Base-by-base conservation (phyloP, 2,113 vertebrate species). In the Mormyrus iriodes region DNA sequence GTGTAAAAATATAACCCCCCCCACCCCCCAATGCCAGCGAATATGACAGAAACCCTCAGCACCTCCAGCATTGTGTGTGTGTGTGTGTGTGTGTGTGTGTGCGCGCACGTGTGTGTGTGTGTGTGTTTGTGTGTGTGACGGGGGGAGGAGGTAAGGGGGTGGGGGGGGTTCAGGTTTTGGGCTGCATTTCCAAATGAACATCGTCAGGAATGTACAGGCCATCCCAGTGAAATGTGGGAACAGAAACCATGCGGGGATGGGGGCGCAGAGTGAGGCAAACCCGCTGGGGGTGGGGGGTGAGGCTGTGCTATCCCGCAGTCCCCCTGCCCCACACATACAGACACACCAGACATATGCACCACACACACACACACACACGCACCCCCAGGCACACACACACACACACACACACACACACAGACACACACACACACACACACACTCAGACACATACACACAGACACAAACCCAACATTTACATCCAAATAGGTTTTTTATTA, bases 401-500 rank as follows among this genome's bases (percentile, higher is more conserved):
- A 8, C 9, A 35, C 19, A 73, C 69, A n/a, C 55, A 2, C 55
- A 61, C 55, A 27, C 27, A n/a, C 7, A n/a, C n/a, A 31, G 19
- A 15, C 69, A 9, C 73, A 6, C 46, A 85, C 1, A 24, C 83
- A 48, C 24, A 3, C 46, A n/a, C 46, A 24, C 42, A 48, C 82
- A 27, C 24, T 4, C 46, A 85, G 46, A 85, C 48, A 31, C 49
- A 19, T 3, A 3, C 17, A 46, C n/a, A 48, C 12, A 44, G 7
- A 46, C 15, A 51, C 31, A 44, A 39, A 27, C 21, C 19, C 35
- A 39, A 46, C 86, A 87, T 61, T 61, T 87, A 87, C 53, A 87
- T 87, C 39, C 86, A 61, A 65, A 61, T 61, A 65, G 52, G 86
- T 61, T 87, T 87, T 87, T 87, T 61, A 87, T 87, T 61, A 65